Base-by-base conservation (phyloP, 2,797 vertebrate genomes). In the Phalanger gymnotis region DNA sequence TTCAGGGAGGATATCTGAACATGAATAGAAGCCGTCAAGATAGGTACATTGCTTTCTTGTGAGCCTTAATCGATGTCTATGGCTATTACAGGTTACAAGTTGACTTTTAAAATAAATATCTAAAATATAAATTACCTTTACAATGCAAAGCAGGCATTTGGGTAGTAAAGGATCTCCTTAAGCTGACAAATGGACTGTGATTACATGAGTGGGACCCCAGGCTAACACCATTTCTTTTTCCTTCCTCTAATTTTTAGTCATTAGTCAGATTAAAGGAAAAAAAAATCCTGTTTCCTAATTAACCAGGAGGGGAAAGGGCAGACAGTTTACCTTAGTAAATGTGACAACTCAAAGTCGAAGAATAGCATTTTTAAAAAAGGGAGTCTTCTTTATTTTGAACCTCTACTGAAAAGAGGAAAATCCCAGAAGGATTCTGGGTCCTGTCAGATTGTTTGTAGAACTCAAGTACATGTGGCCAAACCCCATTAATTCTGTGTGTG, bases 101-200 rank as follows among this genome's bases (percentile, higher is more conserved):
- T 97, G 97, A 96, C 97, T 98, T 98, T 98, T 98, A 98, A 97
- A 97, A 97, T 98, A 98, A 98, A 94, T 98, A 98, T 97, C 97
- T 98, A 97, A 98, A 98, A 98, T 97, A 97, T 95, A 98, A 98
- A 98, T 98, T 95, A 94, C 96, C 92, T 97, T 97, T 94, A 93
- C 97, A 96, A 96, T 97, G 97, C 90, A 61, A 96, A 97, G 95
- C 95, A 95, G 90, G 91, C 81, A 56, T 95, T 98, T 98, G 96
- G 95, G 96, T 97, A 96, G 95, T 96, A 97, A 98, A 97, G 96
- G 92, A 47, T 11, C 52, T 96, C 96, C 93, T 95, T 25, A 92
- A 92, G 54, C 81, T 97, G 95, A 96, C 95, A 97, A 97, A 94
- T 91, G 73, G 96, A 96, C 90, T 0, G 0, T 25, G 9, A 2